Evolutionary conservation across 2,113 vertebrate genomes (phyloP).

Genomic region (Orthonyx spaldingii): DNA sequence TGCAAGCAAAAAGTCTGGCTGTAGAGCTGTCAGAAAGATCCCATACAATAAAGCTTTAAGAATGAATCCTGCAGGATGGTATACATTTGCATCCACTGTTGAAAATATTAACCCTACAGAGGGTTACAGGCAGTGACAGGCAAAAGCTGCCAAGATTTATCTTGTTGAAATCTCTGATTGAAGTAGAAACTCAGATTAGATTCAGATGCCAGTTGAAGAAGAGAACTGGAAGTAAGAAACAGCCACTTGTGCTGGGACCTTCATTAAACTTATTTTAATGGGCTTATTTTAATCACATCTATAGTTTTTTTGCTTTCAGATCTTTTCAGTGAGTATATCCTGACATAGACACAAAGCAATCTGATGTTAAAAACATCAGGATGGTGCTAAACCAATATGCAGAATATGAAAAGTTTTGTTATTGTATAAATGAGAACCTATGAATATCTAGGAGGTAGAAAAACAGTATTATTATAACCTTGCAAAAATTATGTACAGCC

Average conservation of each 20-base stretch:
- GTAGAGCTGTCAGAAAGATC: background rate
- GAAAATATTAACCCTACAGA: background rate
- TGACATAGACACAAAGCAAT: background rate
- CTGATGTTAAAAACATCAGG: background rate
- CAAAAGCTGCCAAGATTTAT: background rate
- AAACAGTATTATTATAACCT: background rate
- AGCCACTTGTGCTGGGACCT: background rate
- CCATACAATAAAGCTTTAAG: background rate
- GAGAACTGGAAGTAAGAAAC: background rate
- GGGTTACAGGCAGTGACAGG: background rate
- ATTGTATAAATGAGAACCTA: background rate
- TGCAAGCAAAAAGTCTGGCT: background rate
- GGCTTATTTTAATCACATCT: background rate
- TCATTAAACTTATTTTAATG: background rate
- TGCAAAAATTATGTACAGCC: background rate
- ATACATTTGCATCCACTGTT: background rate
- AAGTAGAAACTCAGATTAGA: background rate
- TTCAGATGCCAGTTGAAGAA: background rate
- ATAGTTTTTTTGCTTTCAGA: background rate
- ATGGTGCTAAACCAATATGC: background rate
- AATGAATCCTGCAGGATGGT: background rate
- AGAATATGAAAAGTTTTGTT: background rate
- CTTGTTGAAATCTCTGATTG: background rate
- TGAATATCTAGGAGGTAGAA: background rate
- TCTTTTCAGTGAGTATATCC: background rate